Percentiles rank a stretch among this genome's conserved stretches.
Conservation (phyloP, 2,888 invertebrate genomes). For the Eupithecia exiguata region DNA sequence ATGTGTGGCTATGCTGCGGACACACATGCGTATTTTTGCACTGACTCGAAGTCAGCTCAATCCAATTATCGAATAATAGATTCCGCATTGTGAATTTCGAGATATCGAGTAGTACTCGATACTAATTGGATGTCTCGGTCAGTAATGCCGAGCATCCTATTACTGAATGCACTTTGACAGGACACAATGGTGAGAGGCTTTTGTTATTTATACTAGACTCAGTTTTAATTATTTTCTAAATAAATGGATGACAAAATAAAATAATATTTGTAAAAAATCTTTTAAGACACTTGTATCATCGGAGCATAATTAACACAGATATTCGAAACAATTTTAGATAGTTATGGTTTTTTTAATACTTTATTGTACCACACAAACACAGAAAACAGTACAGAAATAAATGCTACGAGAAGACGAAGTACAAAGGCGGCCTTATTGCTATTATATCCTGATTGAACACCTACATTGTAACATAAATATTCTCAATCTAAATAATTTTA, state of each 20-base stretch:
- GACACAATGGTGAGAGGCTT: conserved; percentile 16
- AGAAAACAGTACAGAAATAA: no score
- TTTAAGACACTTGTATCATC: background rate
- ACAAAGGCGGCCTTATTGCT: no score
- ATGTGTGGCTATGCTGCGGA: background rate
- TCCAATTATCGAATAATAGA: conserved; percentile 63
- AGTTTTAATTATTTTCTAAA: background rate
- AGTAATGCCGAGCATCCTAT: conserved; percentile 39
- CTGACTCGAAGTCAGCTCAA: conserved; percentile 28
- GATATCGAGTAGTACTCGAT: conserved; percentile 67
- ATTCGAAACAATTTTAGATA: no score
- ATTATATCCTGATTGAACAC: no score
- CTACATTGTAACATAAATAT: no score
- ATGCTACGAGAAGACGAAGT: no score
- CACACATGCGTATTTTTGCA: conserved; percentile 5
- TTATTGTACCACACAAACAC: no score
- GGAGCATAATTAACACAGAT: no score
- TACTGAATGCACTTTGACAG: conserved; percentile 34
- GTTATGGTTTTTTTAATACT: no score
- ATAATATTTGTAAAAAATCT: no score
- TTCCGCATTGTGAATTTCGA: conserved; percentile 57
- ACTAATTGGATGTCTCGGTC: conserved; percentile 72
- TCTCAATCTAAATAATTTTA: no score
- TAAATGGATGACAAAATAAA: no score
- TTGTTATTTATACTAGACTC: conserved; percentile 9